A percentile compares a stretch with the other conserved stretches of the same genome.
Conservation (phyloP, 2,113 vertebrate species). For the Ptilonorhynchus violaceus region DNA sequence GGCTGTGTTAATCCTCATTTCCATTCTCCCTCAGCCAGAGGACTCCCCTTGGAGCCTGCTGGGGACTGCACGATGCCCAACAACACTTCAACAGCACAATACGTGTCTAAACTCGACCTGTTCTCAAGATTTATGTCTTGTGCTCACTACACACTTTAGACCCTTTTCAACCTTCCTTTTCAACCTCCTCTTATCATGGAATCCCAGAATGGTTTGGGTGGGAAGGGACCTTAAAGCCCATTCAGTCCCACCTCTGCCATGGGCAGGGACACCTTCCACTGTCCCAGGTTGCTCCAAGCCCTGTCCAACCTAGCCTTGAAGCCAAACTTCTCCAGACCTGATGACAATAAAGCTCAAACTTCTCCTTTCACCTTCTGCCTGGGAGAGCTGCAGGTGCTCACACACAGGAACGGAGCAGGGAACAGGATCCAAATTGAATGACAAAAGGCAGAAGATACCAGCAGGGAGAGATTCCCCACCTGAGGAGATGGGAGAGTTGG, state of each 20-base stretch:
- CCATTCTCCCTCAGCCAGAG: neutral
- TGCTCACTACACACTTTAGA: neutral
- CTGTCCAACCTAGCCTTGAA: neutral
- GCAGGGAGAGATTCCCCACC: neutral
- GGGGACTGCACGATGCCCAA: accelerated
- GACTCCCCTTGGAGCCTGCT: neutral
- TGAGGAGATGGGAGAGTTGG: neutral
- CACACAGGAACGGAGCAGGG: neutral
- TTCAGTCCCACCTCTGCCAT: neutral
- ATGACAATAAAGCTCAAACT: neutral
- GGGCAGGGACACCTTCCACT: neutral
- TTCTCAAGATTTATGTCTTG: neutral
- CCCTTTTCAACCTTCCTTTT: neutral
- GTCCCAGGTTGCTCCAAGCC: neutral
- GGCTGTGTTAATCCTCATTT: neutral
- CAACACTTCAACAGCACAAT: neutral
- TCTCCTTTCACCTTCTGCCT: neutral
- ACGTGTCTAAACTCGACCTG: neutral
- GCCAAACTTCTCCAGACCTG: neutral
- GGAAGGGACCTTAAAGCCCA: neutral
- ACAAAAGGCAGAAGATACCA: neutral
- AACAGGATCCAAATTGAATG: neutral
- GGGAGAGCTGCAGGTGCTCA: neutral
- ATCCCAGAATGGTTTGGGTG: neutral
- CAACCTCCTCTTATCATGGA: neutral